Conservation (phyloP, 2,888 invertebrate species). For the Lamellibrachia satsuma region DNA sequence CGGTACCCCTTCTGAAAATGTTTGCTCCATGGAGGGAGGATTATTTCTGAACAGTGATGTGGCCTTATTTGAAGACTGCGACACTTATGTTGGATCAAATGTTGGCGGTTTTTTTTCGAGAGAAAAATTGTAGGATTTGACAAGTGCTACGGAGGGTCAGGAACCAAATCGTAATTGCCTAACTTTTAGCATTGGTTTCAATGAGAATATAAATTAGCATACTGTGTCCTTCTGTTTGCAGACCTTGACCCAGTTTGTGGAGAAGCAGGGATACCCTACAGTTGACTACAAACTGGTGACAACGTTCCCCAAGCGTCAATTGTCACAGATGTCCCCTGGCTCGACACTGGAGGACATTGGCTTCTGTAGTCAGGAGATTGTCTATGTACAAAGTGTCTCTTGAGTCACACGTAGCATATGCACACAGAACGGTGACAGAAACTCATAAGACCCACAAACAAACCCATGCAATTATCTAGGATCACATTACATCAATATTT, state of each 20-base stretch:
- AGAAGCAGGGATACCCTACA: constrained; percentile 61
- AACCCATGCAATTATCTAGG: neutral
- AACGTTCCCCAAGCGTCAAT: constrained; percentile 65
- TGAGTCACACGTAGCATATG: neutral
- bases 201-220: no score
- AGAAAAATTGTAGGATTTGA: neutral
- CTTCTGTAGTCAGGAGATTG: constrained; percentile 66
- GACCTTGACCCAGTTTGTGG: constrained; percentile 64
- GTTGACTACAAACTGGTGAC: constrained; percentile 67
- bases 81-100: no score
- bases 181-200: neutral
- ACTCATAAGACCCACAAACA: neutral
- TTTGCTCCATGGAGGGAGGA: no score
- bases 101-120: neutral
- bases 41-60: no score
- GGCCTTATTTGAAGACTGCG: no score
- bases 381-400: constrained; percentile 64
- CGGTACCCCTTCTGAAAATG: no score
- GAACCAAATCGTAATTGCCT: neutral
- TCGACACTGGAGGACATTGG: constrained; percentile 64
- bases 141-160: neutral
- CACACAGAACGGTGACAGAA: no score
- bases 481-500: neutral
- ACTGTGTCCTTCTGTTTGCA: constrained; percentile 45
- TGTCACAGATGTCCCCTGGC: constrained; percentile 62